Evolutionary conservation across 2,113 vertebrate species (phyloP).

Genomic region (Danio rerio): GRCz12tu NC_133185.1:27671501-27672000

Average conservation of each 20-base stretch:
- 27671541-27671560: too few relatives aligned
- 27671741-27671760: background rate
- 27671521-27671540: too few relatives aligned
- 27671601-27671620: too few relatives aligned
- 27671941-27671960: slow-evolving; percentile 12
- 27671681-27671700: too few relatives aligned
- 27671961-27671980: slow-evolving; percentile 34
- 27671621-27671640: too few relatives aligned
- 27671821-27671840: background rate
- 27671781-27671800: background rate
- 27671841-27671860: slow-evolving; percentile 15
- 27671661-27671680: too few relatives aligned
- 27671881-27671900: slow-evolving; percentile 3
- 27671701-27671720: too few relatives aligned
- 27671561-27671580: too few relatives aligned
- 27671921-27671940: background rate
- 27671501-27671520: too few relatives aligned
- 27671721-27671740: too few relatives aligned
- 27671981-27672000: background rate
- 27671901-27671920: slow-evolving; percentile 30
- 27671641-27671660: too few relatives aligned
- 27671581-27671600: too few relatives aligned
- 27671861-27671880: background rate
- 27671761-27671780: background rate
- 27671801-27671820: slow-evolving; percentile 4